phyloP scores from a whole-genome alignment of 2,888 invertebrate species.

The Hydropsyche betteni region DNA sequence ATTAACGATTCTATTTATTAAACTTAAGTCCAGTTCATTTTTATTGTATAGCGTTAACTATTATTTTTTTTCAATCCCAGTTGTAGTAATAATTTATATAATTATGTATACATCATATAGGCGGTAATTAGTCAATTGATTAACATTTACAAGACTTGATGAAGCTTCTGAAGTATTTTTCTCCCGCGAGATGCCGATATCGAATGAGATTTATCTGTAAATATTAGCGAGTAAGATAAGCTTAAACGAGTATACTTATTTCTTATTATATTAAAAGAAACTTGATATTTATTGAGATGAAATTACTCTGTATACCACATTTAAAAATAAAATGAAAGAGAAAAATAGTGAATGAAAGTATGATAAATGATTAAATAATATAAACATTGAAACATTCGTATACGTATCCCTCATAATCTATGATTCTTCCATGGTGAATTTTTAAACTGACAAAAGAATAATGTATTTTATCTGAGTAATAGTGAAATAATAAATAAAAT shows the following conservation, averaged over 20 bases:
- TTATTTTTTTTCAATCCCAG: constrained; percentile 41
- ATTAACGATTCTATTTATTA: constrained; percentile 26
- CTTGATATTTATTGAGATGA: constrained; percentile 51
- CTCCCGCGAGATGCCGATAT: constrained; percentile 51
- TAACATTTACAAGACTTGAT: constrained; percentile 51
- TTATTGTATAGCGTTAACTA: constrained; percentile 46
- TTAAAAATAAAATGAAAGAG: constrained; percentile 31
- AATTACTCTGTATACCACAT: constrained; percentile 50
- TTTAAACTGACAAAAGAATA: constrained; percentile 58
- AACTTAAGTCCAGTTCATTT: constrained; percentile 21
- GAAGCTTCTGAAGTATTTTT: constrained; percentile 51
- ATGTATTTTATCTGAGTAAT: constrained; percentile 48
- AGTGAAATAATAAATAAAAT: constrained; percentile 3
- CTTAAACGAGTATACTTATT: constrained; percentile 52
- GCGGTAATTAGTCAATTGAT: constrained; percentile 51
- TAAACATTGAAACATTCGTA: constrained; percentile 72
- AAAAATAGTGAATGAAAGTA: constrained; percentile 51
- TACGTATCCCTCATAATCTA: constrained; percentile 76
- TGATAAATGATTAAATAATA: constrained; percentile 52
- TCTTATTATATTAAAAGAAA: constrained; percentile 46
- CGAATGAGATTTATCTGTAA: constrained; percentile 51
- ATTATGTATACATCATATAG: constrained; percentile 30
- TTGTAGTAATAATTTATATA: constrained; percentile 27
- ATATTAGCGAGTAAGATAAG: constrained; percentile 47
- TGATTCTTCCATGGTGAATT: constrained; percentile 66